Conservation (phyloP, 2,888 invertebrate genomes). For the Norana najaformis region DNA sequence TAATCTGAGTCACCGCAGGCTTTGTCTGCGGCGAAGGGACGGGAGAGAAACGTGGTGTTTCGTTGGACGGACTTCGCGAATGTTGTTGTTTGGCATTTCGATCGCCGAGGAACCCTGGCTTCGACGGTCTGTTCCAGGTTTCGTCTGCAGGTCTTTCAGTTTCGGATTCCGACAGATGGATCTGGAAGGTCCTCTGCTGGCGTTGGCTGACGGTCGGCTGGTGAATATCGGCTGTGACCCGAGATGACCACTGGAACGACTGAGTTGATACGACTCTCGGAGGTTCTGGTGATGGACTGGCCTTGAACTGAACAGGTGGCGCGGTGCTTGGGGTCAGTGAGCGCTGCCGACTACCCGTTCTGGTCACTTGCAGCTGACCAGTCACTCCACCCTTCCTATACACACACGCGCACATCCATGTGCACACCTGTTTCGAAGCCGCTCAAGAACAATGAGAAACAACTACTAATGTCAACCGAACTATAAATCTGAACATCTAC, state of each 20-base stretch:
- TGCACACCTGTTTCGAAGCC: neutral
- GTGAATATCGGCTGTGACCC: neutral
- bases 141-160: neutral
- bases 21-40: neutral
- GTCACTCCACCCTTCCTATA: slow-evolving; percentile 8
- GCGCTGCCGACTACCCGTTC: neutral
- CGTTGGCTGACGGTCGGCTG: neutral
- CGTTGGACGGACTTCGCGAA: neutral
- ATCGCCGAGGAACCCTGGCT: neutral
- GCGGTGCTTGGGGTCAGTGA: neutral
- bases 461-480: too few species aligned
- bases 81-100: neutral
- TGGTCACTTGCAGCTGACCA: neutral
- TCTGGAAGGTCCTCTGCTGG: neutral
- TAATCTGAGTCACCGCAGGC: neutral
- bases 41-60: neutral
- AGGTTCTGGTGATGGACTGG: slow-evolving; percentile 9
- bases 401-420: neutral
- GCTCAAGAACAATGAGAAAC: too few species aligned
- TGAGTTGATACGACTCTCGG: neutral
- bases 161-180: neutral
- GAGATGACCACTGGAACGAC: slow-evolving; percentile 16
- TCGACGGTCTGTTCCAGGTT: neutral
- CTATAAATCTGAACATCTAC: too few species aligned
- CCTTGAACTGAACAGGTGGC: neutral